A percentile compares a stretch with the other conserved stretches of the same genome.
These are phyloP conservation scores for Drosophila paranaensis DNA, from an alignment of 2,888 invertebrate genomes.

Conservation along the genomic window DNA sequence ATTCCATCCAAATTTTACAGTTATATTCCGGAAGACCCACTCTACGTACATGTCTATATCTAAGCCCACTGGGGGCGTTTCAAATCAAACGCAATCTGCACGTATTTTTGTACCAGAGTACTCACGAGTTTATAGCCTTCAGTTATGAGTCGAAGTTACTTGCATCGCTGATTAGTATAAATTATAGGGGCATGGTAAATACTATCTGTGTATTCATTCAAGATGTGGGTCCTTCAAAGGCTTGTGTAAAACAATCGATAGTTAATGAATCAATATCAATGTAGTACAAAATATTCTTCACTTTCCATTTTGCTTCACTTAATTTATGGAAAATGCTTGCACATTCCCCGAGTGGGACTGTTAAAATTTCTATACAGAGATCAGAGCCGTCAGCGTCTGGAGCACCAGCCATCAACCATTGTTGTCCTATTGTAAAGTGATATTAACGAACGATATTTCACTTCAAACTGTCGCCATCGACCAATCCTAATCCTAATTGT, in stretches of 20 bases:
- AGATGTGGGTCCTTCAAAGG: conserved; percentile 58
- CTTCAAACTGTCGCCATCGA: conserved; percentile 22
- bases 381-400: conserved; percentile 64
- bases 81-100: too few species aligned
- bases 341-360: conserved; percentile 27
- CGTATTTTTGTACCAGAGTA: too few species aligned
- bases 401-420: conserved; percentile 34
- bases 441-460: conserved; percentile 40
- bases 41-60: too few species aligned
- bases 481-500: conserved; percentile 26
- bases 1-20: too few species aligned
- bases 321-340: conserved; percentile 45
- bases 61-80: too few species aligned
- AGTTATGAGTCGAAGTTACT: conserved; percentile 34
- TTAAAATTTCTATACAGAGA: conserved; percentile 61
- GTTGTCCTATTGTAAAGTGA: conserved; percentile 34
- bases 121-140: too few species aligned
- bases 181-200: conserved; percentile 68
- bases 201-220: conserved; percentile 42
- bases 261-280: conserved; percentile 42
- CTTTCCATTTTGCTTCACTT: conserved; percentile 48
- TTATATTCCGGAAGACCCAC: too few species aligned
- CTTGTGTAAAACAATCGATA: conserved; percentile 32
- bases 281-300: conserved; percentile 45
- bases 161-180: conserved; percentile 72